Conservation (phyloP, 2,888 invertebrate genomes). For the Rhingia campestris region DNA sequence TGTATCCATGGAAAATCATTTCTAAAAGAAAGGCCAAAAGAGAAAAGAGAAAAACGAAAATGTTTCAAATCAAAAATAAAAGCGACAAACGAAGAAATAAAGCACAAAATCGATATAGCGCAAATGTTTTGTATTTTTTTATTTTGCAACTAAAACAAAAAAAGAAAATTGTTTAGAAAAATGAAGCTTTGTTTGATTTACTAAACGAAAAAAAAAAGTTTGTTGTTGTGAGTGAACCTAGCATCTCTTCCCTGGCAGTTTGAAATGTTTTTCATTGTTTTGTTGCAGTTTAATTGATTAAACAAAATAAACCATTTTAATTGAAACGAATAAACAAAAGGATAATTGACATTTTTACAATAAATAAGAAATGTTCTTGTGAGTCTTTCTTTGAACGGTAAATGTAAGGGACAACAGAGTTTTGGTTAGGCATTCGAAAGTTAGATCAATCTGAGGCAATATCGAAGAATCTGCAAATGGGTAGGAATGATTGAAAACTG, state of each 20-base stretch:
- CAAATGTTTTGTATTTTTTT: constrained; percentile 20
- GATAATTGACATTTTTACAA: neutral
- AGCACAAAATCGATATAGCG: constrained; percentile 71
- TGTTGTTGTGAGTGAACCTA: constrained; percentile 49
- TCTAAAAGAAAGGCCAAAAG: constrained; percentile 70
- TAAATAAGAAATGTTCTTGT: constrained; percentile 28
- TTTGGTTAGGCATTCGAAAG: no score
- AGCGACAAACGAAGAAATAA: constrained; percentile 69
- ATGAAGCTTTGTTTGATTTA: neutral
- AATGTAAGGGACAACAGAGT: no score
- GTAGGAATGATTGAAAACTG: no score
- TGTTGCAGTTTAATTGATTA: constrained; percentile 26
- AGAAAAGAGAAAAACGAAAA: constrained; percentile 69
- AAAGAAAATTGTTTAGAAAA: constrained; percentile 46
- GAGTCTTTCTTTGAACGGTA: neutral
- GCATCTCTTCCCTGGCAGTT: constrained; percentile 30
- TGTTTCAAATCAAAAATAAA: constrained; percentile 71
- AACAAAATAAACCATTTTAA: constrained; percentile 15
- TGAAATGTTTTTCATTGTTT: constrained; percentile 34
- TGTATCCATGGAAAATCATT: constrained; percentile 74
- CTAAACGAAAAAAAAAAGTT: neutral
- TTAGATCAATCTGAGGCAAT: no score
- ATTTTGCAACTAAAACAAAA: constrained; percentile 62
- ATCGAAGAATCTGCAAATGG: no score
- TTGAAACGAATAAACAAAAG: constrained; percentile 9